Conservation (phyloP, 2,888 invertebrate species). For the Elmis aenea region DNA sequence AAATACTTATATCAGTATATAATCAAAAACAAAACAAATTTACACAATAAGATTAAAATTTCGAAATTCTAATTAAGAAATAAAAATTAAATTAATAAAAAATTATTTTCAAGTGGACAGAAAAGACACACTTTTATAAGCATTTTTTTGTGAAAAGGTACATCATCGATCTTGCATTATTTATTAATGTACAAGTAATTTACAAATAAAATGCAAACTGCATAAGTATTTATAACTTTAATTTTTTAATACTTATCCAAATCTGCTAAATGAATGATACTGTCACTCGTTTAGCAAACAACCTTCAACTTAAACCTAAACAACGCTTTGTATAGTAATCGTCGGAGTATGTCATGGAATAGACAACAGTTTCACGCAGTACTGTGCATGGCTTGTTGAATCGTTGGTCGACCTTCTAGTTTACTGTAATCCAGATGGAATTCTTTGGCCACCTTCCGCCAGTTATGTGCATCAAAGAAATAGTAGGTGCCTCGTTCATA, state of each 20-base stretch:
- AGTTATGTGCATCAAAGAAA: slow-evolving; percentile 98
- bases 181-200: slow-evolving; percentile 46
- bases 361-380: slow-evolving; percentile 27
- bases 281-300: background rate
- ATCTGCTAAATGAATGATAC: slow-evolving; percentile 32
- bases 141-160: slow-evolving; percentile 1
- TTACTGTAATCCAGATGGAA: slow-evolving; percentile 99
- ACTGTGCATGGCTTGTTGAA: slow-evolving; percentile 53
- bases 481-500: slow-evolving; percentile 99
- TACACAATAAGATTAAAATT: too few relatives aligned
- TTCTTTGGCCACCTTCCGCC: slow-evolving; percentile 98
- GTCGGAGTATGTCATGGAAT: slow-evolving; percentile 32
- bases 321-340: slow-evolving; percentile 21
- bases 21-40: too few relatives aligned
- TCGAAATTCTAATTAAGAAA: too few relatives aligned
- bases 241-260: slow-evolving; percentile 43
- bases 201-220: slow-evolving; percentile 49
- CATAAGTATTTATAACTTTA: slow-evolving; percentile 43
- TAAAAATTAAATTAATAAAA: too few relatives aligned
- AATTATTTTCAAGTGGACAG: too few relatives aligned
- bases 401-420: slow-evolving; percentile 87
- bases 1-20: too few relatives aligned
- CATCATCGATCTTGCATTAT: slow-evolving; percentile 14
- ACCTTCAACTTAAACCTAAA: background rate
- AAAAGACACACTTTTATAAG: too few relatives aligned